A percentile compares a stretch with the other conserved stretches of the same genome.
These are phyloP conservation scores for Drosophila santomea DNA, from an alignment of 1,140 invertebrate species.

Conservation along the genomic window DNA sequence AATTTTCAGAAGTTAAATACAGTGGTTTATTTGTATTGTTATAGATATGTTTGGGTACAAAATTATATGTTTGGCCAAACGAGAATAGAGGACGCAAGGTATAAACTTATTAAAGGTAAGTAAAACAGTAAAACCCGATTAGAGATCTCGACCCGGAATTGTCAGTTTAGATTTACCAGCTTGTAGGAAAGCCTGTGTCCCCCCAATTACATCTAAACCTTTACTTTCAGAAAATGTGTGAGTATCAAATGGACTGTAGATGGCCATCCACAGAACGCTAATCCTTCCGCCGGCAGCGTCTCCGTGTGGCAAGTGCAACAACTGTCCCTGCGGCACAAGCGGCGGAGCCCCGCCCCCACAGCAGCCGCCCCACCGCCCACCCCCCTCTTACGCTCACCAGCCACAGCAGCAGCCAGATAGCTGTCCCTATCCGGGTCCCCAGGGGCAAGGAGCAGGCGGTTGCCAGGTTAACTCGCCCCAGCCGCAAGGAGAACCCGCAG, in stretches of 20 bases:
- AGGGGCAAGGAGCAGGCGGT: neutral
- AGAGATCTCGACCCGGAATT: neutral
- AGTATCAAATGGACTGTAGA: slow-evolving; percentile 10
- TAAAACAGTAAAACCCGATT: neutral
- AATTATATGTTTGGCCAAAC: too few relatives aligned
- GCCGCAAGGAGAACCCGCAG: neutral
- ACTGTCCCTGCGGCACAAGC: slow-evolving; percentile 52
- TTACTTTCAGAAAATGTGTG: slow-evolving; percentile 23
- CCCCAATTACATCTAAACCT: neutral
- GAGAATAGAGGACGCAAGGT: too few relatives aligned
- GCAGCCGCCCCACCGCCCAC: slow-evolving; percentile 1
- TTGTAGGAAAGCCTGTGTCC: slow-evolving; percentile 17
- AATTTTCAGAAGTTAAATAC: too few relatives aligned
- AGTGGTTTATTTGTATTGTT: too few relatives aligned
- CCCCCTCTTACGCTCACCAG: neutral
- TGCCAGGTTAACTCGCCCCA: neutral
- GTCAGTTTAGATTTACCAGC: neutral
- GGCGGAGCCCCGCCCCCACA: slow-evolving; percentile 8
- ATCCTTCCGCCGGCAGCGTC: slow-evolving; percentile 12
- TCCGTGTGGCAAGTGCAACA: slow-evolving; percentile 58
- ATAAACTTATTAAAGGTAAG: too few relatives aligned
- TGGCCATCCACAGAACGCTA: neutral
- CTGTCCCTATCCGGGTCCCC: neutral
- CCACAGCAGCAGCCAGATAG: slow-evolving; percentile 4
- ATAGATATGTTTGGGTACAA: too few relatives aligned